These are phyloP conservation scores for Myotis davidii DNA, from an alignment of 2,113 vertebrate species.

Conservation along the genomic window DNA sequence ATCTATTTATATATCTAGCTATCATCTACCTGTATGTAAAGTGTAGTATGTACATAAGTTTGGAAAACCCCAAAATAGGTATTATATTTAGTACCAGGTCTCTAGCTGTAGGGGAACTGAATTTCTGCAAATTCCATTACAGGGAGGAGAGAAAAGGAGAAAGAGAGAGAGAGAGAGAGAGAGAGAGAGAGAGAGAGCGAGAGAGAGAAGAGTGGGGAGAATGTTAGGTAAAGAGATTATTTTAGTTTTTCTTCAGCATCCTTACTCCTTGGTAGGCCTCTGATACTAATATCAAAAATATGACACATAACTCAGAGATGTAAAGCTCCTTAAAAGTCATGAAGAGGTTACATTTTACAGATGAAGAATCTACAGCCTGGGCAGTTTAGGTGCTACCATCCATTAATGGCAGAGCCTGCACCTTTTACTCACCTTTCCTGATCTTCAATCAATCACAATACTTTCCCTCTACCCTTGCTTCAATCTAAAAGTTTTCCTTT, in stretches of 20 bases:
- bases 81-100: not conserved
- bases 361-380: not conserved
- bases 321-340: not conserved
- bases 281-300: not conserved
- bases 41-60: not conserved
- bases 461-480: not conserved
- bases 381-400: not conserved
- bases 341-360: not conserved
- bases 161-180: not conserved
- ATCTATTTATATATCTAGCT: not conserved
- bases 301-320: not conserved
- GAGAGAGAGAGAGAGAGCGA: not conserved
- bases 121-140: not conserved
- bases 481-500: constrained; percentile 48
- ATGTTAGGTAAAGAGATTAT: not conserved
- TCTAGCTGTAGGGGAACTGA: not conserved
- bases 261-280: not conserved
- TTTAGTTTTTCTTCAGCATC: not conserved
- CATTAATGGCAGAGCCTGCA: not conserved
- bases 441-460: constrained; percentile 29
- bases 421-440: not conserved
- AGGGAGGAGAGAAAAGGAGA: not conserved
- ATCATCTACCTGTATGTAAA: not conserved
- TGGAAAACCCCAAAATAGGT: not conserved
- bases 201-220: not conserved